Evolutionary conservation across 2,113 vertebrate genomes (phyloP).

Genomic region (Takifugu bimaculatus): DNA sequence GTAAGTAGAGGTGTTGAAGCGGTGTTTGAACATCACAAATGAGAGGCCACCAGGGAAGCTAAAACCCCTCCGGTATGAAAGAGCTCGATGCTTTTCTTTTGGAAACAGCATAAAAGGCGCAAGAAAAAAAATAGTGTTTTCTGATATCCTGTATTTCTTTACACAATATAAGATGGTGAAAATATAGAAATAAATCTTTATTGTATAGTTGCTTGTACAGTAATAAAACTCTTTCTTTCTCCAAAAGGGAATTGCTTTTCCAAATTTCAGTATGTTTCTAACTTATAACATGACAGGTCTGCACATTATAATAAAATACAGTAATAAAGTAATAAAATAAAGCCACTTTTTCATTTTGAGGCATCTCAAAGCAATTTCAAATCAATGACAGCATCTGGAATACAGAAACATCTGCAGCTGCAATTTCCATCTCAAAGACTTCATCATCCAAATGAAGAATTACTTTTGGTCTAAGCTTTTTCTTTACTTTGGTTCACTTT

Average conservation of each 20-base stretch:
- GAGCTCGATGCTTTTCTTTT: constrained; percentile 18
- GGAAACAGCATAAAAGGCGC: constrained; percentile 3
- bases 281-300: constrained; percentile 9
- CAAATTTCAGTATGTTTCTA: constrained; percentile 1
- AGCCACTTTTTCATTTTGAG: constrained; percentile 35
- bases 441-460: constrained; percentile 39
- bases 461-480: constrained; percentile 29
- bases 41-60: constrained; percentile 21
- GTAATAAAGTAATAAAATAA: constrained; percentile 37
- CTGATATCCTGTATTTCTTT: not conserved
- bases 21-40: constrained; percentile 34
- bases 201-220: too few relatives aligned
- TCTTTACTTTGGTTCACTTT: constrained; percentile 35
- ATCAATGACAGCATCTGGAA: constrained; percentile 48
- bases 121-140: not conserved
- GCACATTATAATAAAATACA: constrained; percentile 36
- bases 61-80: constrained; percentile 25
- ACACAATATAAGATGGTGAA: too few relatives aligned
- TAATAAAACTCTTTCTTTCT: not conserved
- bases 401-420: constrained; percentile 52
- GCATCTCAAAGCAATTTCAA: constrained; percentile 48
- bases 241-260: too few relatives aligned
- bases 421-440: constrained; percentile 47
- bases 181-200: too few relatives aligned
- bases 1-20: constrained; percentile 27